Conservation (phyloP, 2,113 vertebrate genomes). For the Pedionomus torquatus region DNA sequence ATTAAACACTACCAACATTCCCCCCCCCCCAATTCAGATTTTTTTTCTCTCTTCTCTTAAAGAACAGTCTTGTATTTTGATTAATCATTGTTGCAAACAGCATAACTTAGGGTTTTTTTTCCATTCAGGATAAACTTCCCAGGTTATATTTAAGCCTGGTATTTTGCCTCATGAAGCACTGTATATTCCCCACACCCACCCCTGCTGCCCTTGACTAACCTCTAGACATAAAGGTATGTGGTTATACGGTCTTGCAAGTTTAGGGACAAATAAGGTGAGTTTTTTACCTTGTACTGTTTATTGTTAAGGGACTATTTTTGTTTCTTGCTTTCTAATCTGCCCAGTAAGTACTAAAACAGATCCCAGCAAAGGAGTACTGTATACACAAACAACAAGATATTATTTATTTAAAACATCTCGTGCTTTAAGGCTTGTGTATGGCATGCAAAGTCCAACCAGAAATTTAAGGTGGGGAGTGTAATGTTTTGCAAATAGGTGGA, state of each 20-base stretch:
- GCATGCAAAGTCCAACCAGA: constrained; percentile 29
- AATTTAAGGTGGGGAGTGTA: constrained; percentile 26
- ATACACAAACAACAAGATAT: constrained; percentile 44
- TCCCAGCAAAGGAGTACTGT: background rate
- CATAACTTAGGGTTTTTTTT: background rate
- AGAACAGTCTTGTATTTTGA: background rate
- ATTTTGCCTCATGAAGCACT: background rate
- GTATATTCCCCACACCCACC: background rate
- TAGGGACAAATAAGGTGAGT: constrained; percentile 54
- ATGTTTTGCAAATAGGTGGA: background rate
- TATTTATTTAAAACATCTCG: constrained; percentile 65
- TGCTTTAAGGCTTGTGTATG: constrained; percentile 10
- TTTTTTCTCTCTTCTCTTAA: background rate
- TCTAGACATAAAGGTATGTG: constrained; percentile 36
- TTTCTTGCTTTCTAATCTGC: constrained; percentile 12
- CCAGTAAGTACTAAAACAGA: background rate
- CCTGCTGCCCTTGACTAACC: constrained; percentile 52
- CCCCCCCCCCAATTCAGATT: background rate
- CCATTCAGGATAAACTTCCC: background rate
- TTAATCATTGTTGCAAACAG: background rate
- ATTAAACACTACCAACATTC: background rate
- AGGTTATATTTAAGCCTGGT: background rate
- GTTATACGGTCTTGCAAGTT: background rate
- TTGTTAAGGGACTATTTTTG: background rate
- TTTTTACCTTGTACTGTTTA: constrained; percentile 31